Base-by-base conservation (phyloP, 2,888 invertebrate genomes). In the Dynastes tityus region DNA sequence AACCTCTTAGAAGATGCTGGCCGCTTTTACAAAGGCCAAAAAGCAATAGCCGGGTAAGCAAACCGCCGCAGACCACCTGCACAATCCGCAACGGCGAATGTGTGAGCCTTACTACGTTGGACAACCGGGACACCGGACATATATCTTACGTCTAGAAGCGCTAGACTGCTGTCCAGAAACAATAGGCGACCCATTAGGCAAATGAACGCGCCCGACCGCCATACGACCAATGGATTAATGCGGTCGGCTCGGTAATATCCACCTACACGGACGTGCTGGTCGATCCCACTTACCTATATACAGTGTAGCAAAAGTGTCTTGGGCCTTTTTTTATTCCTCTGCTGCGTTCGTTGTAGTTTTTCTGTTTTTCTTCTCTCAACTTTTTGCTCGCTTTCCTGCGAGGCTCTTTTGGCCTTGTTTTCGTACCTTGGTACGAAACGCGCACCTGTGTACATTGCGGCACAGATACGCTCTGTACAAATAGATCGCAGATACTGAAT, bases 111-210 rank as follows among this genome's bases (percentile, higher is more conserved):
- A 81, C 81, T 80, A 80, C 71, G 77, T 81, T 81, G 85, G 83
- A 84, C 84, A 84, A 82, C 81, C 79, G 79, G 81, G 83, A 85
- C 84, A 84, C 81, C 77, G 83, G 83, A 86, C 86, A 87, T 87
- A 87, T 87, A 87, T 87, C 87, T 87, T 86, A 80, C 83, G 85
- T 85, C 84, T 86, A 84, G 84, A 85, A 86, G 85, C 86, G 86
- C 86, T 86, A 85, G 87, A 84, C 86, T 85, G 84, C 87, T 87
- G 87, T 87, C 87, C 86, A 85, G 86, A 87, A 86, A 88, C 88
- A 88, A 88, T 88, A 88, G 88, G 85, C 85, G 84, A 87, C 85
- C 87, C 88, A 88, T 88, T 88, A 88, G 87, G 88, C 87, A 88
- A 88, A 88, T 88, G 88, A 88, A 87, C 87, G 87, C 85, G 86